Percentiles rank a stretch among this genome's conserved stretches.
Evolutionary conservation across 2,888 invertebrate species (phyloP).

Genomic region (Seira musarum): DNA sequence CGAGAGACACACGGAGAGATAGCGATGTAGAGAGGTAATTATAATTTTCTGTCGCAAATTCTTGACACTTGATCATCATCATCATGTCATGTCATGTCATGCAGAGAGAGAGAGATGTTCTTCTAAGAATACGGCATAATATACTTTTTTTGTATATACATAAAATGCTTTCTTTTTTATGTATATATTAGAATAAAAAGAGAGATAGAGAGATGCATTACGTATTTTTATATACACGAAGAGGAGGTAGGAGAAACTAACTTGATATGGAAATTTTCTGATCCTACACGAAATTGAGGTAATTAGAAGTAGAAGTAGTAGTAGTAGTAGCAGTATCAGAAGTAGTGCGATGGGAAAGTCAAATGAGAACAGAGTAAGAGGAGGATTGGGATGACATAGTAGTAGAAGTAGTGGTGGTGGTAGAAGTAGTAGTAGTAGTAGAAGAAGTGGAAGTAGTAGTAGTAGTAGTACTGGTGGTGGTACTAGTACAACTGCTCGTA

Average conservation of each 20-base stretch:
- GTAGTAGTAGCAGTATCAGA: not conserved
- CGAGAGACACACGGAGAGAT: too few relatives aligned
- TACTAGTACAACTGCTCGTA: slow-evolving; percentile 53
- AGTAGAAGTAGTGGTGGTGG: slow-evolving; percentile 45
- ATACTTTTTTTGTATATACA: too few relatives aligned
- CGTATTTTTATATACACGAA: slow-evolving; percentile 26
- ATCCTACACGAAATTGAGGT: slow-evolving; percentile 46
- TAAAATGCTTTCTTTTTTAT: slow-evolving; percentile 6
- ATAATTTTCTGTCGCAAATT: too few relatives aligned
- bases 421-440: slow-evolving; percentile 26
- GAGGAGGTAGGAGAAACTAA: slow-evolving; percentile 34
- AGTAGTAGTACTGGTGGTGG: slow-evolving; percentile 43
- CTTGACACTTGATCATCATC: slow-evolving; percentile 24
- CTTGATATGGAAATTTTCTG: slow-evolving; percentile 53
- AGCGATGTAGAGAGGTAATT: too few relatives aligned
- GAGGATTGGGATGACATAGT: slow-evolving; percentile 56
- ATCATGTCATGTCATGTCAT: too few relatives aligned
- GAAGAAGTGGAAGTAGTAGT: slow-evolving; percentile 30
- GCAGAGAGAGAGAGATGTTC: too few relatives aligned
- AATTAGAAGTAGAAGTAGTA: slow-evolving; percentile 39
- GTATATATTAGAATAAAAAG: slow-evolving; percentile 10
- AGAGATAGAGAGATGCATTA: slow-evolving; percentile 5
- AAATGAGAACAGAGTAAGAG: slow-evolving; percentile 59
- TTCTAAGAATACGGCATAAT: too few relatives aligned
- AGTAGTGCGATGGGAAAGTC: slow-evolving; percentile 58